A percentile compares a stretch with the other conserved stretches of the same genome.
Evolutionary conservation across 1,140 invertebrate species (phyloP).

Genomic region (Drosophila truncata): DNA sequence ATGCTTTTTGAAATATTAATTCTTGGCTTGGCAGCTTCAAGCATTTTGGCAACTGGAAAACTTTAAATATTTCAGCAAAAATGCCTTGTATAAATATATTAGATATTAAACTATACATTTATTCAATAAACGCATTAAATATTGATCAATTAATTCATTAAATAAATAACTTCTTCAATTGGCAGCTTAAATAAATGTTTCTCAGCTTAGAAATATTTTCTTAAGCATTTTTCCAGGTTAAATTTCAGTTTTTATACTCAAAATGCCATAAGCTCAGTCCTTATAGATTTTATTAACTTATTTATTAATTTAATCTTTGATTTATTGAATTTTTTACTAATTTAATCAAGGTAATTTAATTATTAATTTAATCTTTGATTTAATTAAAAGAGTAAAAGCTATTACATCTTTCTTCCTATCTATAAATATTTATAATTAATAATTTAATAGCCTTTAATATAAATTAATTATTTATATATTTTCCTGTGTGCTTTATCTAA

Average conservation of each 20-base stretch:
- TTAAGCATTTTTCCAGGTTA: neutral
- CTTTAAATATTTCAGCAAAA: no score
- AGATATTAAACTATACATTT: no score
- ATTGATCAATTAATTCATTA: no score
- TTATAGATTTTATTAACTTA: neutral
- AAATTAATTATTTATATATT: neutral
- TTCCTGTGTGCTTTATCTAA: slow-evolving; percentile 11
- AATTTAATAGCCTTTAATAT: neutral
- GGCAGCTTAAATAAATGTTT: no score
- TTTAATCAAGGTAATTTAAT: neutral
- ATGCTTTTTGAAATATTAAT: no score
- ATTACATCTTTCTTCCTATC: neutral
- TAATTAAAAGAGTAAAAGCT: neutral
- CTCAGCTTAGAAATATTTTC: neutral
- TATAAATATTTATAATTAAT: neutral
- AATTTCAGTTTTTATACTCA: neutral
- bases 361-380: neutral
- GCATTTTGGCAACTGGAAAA: no score
- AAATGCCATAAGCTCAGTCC: neutral
- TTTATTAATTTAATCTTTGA: neutral
- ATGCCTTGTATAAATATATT: no score
- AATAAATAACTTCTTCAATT: no score
- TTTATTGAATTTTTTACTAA: neutral
- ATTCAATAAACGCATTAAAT: no score
- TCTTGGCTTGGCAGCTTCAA: no score